Base-by-base conservation (phyloP, 1,140 invertebrate species). In the Lethrus apterus region DNA sequence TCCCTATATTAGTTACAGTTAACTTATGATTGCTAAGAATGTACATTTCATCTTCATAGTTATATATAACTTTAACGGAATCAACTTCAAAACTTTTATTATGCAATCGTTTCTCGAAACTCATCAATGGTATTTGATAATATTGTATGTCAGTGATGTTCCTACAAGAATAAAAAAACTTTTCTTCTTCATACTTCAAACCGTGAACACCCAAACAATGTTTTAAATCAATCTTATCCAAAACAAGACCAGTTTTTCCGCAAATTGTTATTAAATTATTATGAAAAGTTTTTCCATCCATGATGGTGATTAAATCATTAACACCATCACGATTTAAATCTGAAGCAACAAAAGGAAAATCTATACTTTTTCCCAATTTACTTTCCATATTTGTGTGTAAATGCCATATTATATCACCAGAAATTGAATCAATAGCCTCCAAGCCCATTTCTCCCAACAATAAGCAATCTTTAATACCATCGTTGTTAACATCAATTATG, bases 311-410 rank as follows among this genome's bases (percentile, higher is more conserved):
- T 20, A 88, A 66, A 56, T 87, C 85, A 55, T 75, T 70, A 1
- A 83, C 70, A 36, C 73, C 73, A 67, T 88, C 84, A 2, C 72
- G 72, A 66, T 86, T 75, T 15, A 85, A 66, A 63, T 88, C 85
- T 20, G 80, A 76, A 32, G 86, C 53, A n/a, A 81, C 59, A 9
- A 84, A 57, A 1, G 84, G 84, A 54, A 86, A 79, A 54, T 82
- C 78, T 15, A 81, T 68, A 66, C 70, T 72, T 57, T 61, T 70
- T 60, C 57, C 68, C 47, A 62, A 71, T 14, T 55, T 69, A 55
- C 74, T 73, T 47, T 73, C 70, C 1, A 11, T 11, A 32, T 52
- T 56, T 24, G 73, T 76, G 54, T 77, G 74, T 13, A 74, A 75
- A 53, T 76, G 76, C 80, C 81, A 84, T 45, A 76, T 71, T 50